A percentile compares a stretch with the other conserved stretches of the same genome.
Conservation (phyloP, 2,888 invertebrate species). For the Trissolcus brochymenae region DNA sequence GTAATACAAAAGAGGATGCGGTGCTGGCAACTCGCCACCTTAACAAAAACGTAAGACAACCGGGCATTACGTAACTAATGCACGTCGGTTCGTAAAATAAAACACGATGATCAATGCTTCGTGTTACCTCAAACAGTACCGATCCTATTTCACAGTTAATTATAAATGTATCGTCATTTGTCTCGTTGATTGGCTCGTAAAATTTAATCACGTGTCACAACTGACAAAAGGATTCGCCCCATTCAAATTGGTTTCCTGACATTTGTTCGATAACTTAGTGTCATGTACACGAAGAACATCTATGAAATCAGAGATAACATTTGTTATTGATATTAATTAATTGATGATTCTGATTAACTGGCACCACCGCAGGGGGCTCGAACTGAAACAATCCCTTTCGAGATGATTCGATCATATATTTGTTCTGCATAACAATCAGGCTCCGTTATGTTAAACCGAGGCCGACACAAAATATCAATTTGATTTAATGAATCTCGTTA, state of each 20-base stretch:
- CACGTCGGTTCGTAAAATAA: conserved; percentile 28
- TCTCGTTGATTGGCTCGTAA: conserved; percentile 29
- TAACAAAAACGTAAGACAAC: conserved; percentile 47
- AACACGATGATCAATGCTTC: conserved; percentile 30
- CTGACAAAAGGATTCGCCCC: conserved; percentile 14
- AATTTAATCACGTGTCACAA: conserved; percentile 27
- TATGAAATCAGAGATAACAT: no score
- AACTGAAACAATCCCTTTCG: neutral
- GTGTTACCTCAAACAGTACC: conserved; percentile 25
- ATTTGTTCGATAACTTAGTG: conserved; percentile 4
- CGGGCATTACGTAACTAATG: conserved; percentile 42
- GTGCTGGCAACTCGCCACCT: conserved; percentile 50
- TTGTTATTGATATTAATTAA: neutral
- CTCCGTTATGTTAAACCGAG: no score
- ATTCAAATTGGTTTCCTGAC: conserved; percentile 30
- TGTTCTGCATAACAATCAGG: no score
- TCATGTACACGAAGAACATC: no score
- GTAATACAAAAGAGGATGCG: conserved; percentile 52
- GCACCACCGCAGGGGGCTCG: no score
- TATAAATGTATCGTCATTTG: conserved; percentile 38
- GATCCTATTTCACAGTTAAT: conserved; percentile 5
- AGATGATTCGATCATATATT: neutral
- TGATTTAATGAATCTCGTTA: no score
- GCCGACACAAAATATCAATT: no score
- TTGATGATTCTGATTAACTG: no score